phyloP scores from a whole-genome alignment of 2,888 invertebrate genomes.

The Archips xylosteana region DNA sequence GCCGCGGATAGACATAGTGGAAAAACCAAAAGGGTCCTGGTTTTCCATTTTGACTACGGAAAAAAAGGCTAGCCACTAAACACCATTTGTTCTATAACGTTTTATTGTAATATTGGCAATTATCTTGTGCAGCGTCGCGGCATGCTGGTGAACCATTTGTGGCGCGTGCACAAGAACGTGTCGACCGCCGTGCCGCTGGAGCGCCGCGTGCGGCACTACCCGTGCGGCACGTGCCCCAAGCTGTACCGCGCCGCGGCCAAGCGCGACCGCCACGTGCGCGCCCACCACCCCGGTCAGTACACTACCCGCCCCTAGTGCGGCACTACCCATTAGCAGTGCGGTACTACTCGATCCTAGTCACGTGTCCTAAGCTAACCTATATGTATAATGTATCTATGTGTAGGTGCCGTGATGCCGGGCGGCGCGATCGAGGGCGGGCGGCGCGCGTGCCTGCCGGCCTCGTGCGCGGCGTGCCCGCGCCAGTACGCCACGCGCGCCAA shows the following conservation, averaged over 20 bases:
- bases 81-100: too few species aligned
- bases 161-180: slow-evolving; percentile 90
- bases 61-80: too few species aligned
- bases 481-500: slow-evolving; percentile 94
- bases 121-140: slow-evolving; percentile 88
- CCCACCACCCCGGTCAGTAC: slow-evolving; percentile 91
- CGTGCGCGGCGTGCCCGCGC: slow-evolving; percentile 89
- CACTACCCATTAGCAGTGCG: too few species aligned
- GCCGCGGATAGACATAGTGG: too few species aligned
- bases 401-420: slow-evolving; percentile 53
- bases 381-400: too few species aligned
- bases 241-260: slow-evolving; percentile 94
- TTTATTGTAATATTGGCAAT: neutral
- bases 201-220: slow-evolving; percentile 91
- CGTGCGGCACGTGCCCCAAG: slow-evolving; percentile 94
- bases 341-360: too few species aligned
- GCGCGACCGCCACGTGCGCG: slow-evolving; percentile 92
- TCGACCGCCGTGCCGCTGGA: slow-evolving; percentile 90
- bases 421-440: slow-evolving; percentile 56
- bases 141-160: slow-evolving; percentile 94
- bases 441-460: slow-evolving; percentile 57
- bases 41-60: too few species aligned
- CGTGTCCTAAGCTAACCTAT: too few species aligned
- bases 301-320: too few species aligned
- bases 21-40: too few species aligned